Base-by-base conservation (phyloP, 1,140 invertebrate genomes). In the Rhysida immarginata region DNA sequence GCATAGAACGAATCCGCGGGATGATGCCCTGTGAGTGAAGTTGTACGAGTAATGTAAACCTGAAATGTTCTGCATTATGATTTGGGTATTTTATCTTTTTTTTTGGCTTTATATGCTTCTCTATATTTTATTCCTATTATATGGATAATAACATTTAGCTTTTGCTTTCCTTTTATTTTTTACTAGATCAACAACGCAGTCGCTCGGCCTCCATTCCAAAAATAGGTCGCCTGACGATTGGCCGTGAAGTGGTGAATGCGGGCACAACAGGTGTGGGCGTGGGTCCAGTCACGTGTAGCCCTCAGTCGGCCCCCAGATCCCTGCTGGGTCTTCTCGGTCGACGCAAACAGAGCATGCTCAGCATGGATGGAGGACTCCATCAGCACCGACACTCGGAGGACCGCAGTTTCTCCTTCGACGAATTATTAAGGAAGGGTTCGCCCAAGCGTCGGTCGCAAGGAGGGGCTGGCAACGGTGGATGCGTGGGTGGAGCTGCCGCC, bases 291-390 rank as follows among this genome's bases (percentile, higher is more conserved):
- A n/a, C 25, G 24, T 3, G 5, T 8, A 56, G 55, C 24, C 55
- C 55, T 3, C 55, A 53, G 2, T 25, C 21, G 20, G 26, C 8
- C 29, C 23, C 65, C 20, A 59, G 80, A 52, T 80, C 81, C 55
- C 75, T 84, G 64, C 78, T 85, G 66, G 79, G 80, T 67, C 77
- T 82, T 69, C 77, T 84, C 68, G 81, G 81, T 78, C 83, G 84
- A 71, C 78, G 82, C 74, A 84, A 84, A 79, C 80, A 82, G 66
- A 84, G 81, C 63, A 77, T 84, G 69, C 75, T 83, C 66, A 82
- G 81, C 72, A 76, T 83, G 64, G 77, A 78, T 72, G 16, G 3
- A 54, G 27, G n/a, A n/a, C n/a, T n/a, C n/a, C n/a, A 3, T 3
- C 53, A 35, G 26, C 13, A 52, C 11, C 41, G 23, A 3, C 21